A percentile compares a stretch with the other conserved stretches of the same genome.
Conservation (phyloP, 2,113 vertebrate species). For the Python bivittatus region DNA sequence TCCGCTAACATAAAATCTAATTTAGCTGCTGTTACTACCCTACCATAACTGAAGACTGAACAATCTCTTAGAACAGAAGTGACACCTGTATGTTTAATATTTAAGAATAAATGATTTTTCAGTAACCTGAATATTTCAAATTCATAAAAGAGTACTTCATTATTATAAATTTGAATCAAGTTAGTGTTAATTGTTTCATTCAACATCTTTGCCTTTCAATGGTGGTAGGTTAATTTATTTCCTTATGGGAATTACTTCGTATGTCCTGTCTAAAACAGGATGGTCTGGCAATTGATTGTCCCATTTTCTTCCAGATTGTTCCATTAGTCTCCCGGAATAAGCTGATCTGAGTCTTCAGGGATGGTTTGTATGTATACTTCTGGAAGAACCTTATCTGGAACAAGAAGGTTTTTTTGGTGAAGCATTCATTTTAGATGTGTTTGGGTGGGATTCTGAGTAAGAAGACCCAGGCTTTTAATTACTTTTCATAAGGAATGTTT, state of each 20-base stretch:
- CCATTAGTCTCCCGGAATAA: too few relatives aligned
- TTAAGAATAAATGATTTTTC: conserved; percentile 19
- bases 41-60: too few relatives aligned
- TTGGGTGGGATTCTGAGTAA: background rate
- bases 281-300: background rate
- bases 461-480: background rate
- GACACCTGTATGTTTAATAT: too few relatives aligned
- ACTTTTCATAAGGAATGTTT: background rate
- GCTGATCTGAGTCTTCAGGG: too few relatives aligned
- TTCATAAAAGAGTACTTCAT: conserved; percentile 4
- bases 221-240: background rate
- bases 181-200: background rate
- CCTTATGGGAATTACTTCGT: background rate
- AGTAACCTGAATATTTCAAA: background rate
- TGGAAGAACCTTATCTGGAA: too few relatives aligned
- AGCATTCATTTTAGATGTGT: background rate
- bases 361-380: too few relatives aligned
- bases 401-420: background rate
- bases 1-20: too few relatives aligned
- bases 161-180: background rate
- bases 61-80: too few relatives aligned
- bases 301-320: background rate
- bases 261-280: too few relatives aligned
- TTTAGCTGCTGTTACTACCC: too few relatives aligned
- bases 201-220: background rate